phyloP scores from a whole-genome alignment of 2,888 invertebrate genomes.

The Mellilla xanthometata region DNA sequence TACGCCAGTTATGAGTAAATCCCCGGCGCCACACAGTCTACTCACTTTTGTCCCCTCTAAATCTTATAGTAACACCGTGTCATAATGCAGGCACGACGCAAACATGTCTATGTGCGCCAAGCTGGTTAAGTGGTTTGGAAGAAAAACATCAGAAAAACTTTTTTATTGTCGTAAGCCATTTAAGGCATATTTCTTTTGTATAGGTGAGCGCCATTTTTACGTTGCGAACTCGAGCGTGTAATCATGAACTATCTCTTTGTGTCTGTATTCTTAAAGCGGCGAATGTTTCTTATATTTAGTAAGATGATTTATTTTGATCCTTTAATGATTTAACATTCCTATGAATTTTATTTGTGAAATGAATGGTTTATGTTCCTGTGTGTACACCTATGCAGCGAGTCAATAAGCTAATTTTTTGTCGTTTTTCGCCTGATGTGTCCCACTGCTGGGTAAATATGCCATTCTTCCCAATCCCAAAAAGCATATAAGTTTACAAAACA shows the following conservation, averaged over 20 bases:
- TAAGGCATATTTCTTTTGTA: conserved; percentile 64
- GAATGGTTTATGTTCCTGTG: too few relatives aligned
- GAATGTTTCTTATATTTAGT: conserved; percentile 20
- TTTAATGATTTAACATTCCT: too few relatives aligned
- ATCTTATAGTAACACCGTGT: conserved; percentile 79
- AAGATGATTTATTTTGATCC: conserved; percentile 1
- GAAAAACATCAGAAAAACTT: conserved; percentile 82
- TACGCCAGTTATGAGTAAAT: conserved; percentile 61
- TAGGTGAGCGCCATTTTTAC: conserved; percentile 49
- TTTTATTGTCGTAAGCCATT: conserved; percentile 77
- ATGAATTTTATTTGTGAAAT: too few relatives aligned
- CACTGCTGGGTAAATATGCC: too few relatives aligned
- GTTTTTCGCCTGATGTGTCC: too few relatives aligned
- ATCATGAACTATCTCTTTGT: conserved; percentile 42
- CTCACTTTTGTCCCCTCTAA: conserved; percentile 78
- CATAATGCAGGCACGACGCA: conserved; percentile 82
- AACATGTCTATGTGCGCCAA: conserved; percentile 81
- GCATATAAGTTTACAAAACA: too few relatives aligned
- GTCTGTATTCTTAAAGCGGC: conserved; percentile 33
- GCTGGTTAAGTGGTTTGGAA: conserved; percentile 83
- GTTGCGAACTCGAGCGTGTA: conserved; percentile 34
- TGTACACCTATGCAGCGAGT: too few relatives aligned
- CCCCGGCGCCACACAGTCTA: conserved; percentile 73
- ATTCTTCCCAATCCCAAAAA: too few relatives aligned
- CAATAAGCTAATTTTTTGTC: too few relatives aligned